These are phyloP conservation scores for Petroica traversi DNA, from an alignment of 2,113 vertebrate species.

Conservation along the genomic window DNA sequence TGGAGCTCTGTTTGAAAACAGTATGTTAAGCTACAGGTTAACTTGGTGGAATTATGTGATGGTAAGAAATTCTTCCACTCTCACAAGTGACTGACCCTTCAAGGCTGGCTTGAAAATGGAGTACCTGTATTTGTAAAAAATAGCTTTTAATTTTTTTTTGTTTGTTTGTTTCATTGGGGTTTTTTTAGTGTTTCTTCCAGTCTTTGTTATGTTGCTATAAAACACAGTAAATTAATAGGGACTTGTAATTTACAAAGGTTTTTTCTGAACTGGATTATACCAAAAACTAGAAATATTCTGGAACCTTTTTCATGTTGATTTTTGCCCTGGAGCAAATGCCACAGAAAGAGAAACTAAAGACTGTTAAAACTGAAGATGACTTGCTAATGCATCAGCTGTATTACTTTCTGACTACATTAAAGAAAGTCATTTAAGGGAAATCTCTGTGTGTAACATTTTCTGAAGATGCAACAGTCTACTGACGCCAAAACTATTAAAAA, in stretches of 20 bases:
- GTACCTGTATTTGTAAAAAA: conserved; percentile 40
- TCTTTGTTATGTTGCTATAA: not conserved
- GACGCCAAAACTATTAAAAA: not conserved
- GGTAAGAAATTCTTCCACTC: conserved; percentile 66
- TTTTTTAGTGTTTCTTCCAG: not conserved
- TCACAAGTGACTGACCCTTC: conserved; percentile 22
- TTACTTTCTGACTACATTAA: not conserved
- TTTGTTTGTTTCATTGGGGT: not conserved
- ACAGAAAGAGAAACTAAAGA: not conserved
- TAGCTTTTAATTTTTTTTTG: not conserved
- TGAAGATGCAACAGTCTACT: not conserved
- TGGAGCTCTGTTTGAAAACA: conserved; percentile 94
- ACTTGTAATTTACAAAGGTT: not conserved
- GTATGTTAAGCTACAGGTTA: conserved; percentile 76
- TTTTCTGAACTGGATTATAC: not conserved
- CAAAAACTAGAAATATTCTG: not conserved
- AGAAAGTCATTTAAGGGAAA: not conserved
- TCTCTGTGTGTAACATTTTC: not conserved
- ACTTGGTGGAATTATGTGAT: conserved; percentile 70
- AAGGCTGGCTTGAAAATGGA: conserved; percentile 43
- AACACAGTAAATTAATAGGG: not conserved
- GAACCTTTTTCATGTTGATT: not conserved
- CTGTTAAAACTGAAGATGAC: not conserved
- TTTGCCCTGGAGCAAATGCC: not conserved
- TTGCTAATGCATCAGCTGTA: not conserved